A percentile compares a stretch with the other conserved stretches of the same genome.
These are phyloP conservation scores for Ectobius pallidus DNA, from an alignment of 2,888 invertebrate genomes.

Conservation along the genomic window DNA sequence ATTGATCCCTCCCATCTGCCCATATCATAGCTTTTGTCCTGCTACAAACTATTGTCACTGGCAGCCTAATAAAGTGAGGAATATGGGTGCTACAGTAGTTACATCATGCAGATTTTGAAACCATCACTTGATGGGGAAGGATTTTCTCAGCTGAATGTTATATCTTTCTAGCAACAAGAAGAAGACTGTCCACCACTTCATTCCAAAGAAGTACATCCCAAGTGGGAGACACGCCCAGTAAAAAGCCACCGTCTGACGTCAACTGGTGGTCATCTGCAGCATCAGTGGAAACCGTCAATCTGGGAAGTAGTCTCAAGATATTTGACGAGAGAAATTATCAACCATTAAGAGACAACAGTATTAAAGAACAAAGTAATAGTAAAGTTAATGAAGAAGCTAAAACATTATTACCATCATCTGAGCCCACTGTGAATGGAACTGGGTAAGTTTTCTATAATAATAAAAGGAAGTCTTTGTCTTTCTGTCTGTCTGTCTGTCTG, in stretches of 20 bases:
- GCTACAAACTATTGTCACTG: too few relatives aligned
- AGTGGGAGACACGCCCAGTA: not conserved
- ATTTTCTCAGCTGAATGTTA: too few relatives aligned
- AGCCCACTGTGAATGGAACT: too few relatives aligned
- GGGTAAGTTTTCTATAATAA: too few relatives aligned
- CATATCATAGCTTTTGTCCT: too few relatives aligned
- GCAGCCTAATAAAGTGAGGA: too few relatives aligned
- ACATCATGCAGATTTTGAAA: too few relatives aligned
- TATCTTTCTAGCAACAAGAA: constrained; percentile 26
- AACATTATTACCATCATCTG: not conserved
- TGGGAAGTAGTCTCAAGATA: constrained; percentile 66
- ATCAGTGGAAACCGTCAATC: constrained; percentile 59
- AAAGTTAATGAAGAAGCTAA: not conserved
- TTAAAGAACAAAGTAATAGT: not conserved
- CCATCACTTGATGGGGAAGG: too few relatives aligned
- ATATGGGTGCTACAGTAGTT: too few relatives aligned
- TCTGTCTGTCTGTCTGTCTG: too few relatives aligned
- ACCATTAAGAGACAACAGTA: not conserved
- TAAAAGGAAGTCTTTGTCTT: too few relatives aligned
- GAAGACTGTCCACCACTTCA: constrained; percentile 23
- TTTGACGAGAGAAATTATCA: constrained; percentile 54
- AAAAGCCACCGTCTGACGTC: constrained; percentile 43
- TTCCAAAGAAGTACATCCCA: constrained; percentile 16
- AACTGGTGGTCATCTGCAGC: constrained; percentile 61
- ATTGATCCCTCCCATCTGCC: too few relatives aligned